Evolutionary conservation across 1,140 invertebrate species (phyloP).

Genomic region (Wasmannia auropunctata): DNA sequence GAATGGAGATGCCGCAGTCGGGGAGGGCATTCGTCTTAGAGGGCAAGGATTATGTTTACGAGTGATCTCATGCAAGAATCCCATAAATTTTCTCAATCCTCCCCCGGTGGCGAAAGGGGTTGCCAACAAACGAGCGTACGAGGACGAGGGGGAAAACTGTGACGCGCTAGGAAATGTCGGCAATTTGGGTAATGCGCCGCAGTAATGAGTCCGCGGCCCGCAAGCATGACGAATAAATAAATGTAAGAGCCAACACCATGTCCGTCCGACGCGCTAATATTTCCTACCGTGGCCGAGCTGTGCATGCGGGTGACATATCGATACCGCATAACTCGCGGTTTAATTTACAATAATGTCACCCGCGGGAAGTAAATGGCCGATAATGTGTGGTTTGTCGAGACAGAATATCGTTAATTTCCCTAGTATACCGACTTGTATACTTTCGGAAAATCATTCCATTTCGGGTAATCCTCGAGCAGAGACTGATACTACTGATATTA

Average conservation of each 20-base stretch:
- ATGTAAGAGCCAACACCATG: constrained; percentile 18
- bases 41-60: constrained; percentile 68
- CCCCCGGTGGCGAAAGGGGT: constrained; percentile 70
- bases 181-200: constrained; percentile 74
- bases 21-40: constrained; percentile 65
- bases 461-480: not conserved
- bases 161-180: constrained; percentile 62
- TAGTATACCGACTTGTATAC: not conserved
- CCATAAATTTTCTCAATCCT: constrained; percentile 71
- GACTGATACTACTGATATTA: not conserved
- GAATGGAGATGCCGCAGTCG: constrained; percentile 17
- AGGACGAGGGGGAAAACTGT: not conserved
- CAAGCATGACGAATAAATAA: constrained; percentile 40
- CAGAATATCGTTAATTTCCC: constrained; percentile 41
- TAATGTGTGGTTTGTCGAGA: constrained; percentile 19
- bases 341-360: constrained; percentile 38
- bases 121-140: constrained; percentile 72
- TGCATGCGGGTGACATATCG: constrained; percentile 19
- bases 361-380: constrained; percentile 28
- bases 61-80: constrained; percentile 74
- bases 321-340: constrained; percentile 41
- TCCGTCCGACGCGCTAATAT: constrained; percentile 15
- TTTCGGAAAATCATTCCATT: not conserved
- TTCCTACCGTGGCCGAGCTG: not conserved
- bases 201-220: constrained; percentile 64